Percentiles rank a stretch among this genome's conserved stretches.
Evolutionary conservation across 2,113 vertebrate genomes (phyloP).

Genomic region (human (Homo sapiens)): DNA sequence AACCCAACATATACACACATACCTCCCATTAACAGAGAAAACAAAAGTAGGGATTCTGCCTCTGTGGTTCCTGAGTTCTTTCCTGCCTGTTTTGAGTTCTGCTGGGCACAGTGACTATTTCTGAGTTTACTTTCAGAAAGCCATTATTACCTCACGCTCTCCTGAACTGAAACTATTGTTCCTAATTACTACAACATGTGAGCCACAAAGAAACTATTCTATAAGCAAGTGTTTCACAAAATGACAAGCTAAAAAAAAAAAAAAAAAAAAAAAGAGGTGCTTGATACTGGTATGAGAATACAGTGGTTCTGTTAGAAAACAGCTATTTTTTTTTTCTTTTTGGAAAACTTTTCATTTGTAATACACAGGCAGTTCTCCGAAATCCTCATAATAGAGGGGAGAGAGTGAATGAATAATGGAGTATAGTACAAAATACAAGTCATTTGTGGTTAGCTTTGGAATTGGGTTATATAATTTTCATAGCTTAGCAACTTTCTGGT

Average conservation of each 20-base stretch:
- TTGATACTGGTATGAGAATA: neutral
- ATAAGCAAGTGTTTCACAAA: neutral
- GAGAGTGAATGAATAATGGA: neutral
- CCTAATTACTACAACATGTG: neutral
- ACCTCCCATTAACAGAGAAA: neutral
- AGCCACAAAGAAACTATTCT: neutral
- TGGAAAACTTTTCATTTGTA: neutral
- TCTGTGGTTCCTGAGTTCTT: neutral
- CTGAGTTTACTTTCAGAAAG: neutral
- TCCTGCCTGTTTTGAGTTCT: neutral
- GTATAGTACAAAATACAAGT: neutral
- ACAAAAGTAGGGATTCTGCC: neutral
- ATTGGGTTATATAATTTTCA: neutral
- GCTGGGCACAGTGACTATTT: neutral
- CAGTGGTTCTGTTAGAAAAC: neutral
- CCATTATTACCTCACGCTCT: neutral
- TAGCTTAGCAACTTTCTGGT: neutral
- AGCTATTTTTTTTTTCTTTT: neutral
- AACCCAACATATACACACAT: rapidly evolving
- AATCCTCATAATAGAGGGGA: neutral
- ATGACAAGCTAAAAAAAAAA: neutral
- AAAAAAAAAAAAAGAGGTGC: neutral
- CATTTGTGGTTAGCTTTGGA: neutral
- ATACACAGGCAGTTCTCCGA: neutral
- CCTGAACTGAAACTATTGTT: neutral